Percentiles rank a stretch among this genome's conserved stretches.
These are phyloP conservation scores for Aurelia aurita complex sp. Pacific DNA, from an alignment of 30 jellyfish, hydroid and myxozoan genomes.

Conservation along the genomic window DNA sequence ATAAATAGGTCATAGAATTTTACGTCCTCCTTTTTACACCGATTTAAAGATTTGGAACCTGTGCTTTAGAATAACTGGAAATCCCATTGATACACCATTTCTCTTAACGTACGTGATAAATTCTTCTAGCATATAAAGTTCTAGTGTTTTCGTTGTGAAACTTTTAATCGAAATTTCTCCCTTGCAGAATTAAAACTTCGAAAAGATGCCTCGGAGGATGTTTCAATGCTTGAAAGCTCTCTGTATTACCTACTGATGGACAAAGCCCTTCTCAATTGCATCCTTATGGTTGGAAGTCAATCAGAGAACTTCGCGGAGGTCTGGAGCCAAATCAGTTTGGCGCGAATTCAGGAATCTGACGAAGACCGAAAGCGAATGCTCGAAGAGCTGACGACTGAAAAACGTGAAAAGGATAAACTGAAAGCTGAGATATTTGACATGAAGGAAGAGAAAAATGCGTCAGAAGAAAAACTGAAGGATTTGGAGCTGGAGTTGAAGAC, in stretches of 20 bases:
- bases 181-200: constrained; percentile 46
- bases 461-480: constrained; percentile 88
- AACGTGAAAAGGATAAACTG: constrained; percentile 66
- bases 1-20: too few relatives aligned
- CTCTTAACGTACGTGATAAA: too few relatives aligned
- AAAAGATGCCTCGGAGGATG: constrained; percentile 76
- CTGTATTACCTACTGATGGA: constrained; percentile 93
- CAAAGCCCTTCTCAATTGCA: constrained; percentile 89
- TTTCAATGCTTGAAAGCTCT: constrained; percentile 78
- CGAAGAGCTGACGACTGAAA: constrained; percentile 82
- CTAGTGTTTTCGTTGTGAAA: not conserved
- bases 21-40: too few relatives aligned
- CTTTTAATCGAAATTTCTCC: not conserved
- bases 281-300: constrained; percentile 81
- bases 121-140: not conserved
- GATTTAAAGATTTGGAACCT: not conserved
- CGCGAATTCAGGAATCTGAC: constrained; percentile 66
- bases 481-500: constrained; percentile 88
- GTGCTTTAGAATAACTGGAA: not conserved
- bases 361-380: constrained; percentile 80
- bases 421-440: constrained; percentile 67
- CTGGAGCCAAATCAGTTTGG: constrained; percentile 67
- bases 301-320: constrained; percentile 71
- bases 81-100: not conserved
- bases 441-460: constrained; percentile 69